These are phyloP conservation scores for Brenthis daphne DNA, from an alignment of 2,888 invertebrate species.

Conservation along the genomic window DNA sequence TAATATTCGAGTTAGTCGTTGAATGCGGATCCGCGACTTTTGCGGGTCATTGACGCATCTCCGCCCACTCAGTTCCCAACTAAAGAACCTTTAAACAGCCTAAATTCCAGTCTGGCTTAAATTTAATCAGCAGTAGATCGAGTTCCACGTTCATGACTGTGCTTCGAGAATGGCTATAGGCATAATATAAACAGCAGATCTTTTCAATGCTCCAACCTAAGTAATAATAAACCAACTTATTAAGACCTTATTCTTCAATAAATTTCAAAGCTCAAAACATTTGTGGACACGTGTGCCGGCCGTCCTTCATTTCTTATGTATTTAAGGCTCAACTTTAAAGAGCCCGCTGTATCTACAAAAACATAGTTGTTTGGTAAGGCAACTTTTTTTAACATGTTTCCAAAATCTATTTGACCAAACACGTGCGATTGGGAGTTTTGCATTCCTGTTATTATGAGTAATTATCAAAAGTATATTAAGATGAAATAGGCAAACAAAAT, in stretches of 20 bases:
- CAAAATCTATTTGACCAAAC: slow-evolving; percentile 27
- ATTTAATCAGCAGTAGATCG: slow-evolving; percentile 34
- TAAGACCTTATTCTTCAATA: slow-evolving; percentile 47
- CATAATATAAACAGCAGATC: slow-evolving; percentile 4
- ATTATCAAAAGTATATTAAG: slow-evolving; percentile 22
- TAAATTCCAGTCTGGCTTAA: slow-evolving; percentile 41
- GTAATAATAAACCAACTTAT: slow-evolving; percentile 36
- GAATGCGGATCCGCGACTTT: slow-evolving; percentile 80
- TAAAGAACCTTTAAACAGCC: slow-evolving; percentile 49
- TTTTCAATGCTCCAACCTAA: slow-evolving; percentile 42
- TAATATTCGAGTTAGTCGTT: slow-evolving; percentile 44
- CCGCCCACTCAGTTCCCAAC: slow-evolving; percentile 71
- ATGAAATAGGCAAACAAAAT: no score
- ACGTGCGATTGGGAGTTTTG: slow-evolving; percentile 30
- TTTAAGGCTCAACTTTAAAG: slow-evolving; percentile 65
- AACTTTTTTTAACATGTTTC: slow-evolving; percentile 33
- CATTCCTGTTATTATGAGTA: slow-evolving; percentile 21
- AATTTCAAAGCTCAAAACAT: slow-evolving; percentile 63
- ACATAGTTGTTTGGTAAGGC: slow-evolving; percentile 47
- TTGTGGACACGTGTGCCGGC: slow-evolving; percentile 69
- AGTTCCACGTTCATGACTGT: slow-evolving; percentile 25
- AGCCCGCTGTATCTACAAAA: slow-evolving; percentile 58
- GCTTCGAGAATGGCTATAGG: slow-evolving; percentile 8
- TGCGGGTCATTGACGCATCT: slow-evolving; percentile 80
- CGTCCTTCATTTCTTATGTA: slow-evolving; percentile 64